Base-by-base conservation (phyloP, 2,113 vertebrate genomes). In the Sardina pilchardus region DNA sequence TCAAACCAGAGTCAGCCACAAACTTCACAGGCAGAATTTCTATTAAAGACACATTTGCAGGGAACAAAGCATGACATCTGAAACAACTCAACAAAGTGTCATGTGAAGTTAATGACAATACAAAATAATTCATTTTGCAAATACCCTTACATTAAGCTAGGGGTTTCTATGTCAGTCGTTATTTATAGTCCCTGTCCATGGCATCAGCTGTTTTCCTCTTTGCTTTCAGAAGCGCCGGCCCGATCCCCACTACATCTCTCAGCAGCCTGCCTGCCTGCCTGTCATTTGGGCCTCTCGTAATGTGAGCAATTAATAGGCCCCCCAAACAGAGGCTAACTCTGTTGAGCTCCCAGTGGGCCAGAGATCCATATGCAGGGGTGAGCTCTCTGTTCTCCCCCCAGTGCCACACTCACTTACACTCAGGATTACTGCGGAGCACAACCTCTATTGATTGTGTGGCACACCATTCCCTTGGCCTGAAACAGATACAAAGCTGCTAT, bases 11-110 rank as follows among this genome's bases (percentile, higher is more conserved):
- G 53, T 21, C 53, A 56, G 21, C 53, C 53, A 59, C 53, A 59
- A 24, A 59, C 53, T 59, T 59, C 53, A 59, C 53, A 59, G 19
- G 53, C 53, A 21, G 53, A 59, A 59, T 59, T 21, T 24, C 53
- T 59, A 59, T 59, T 24, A 59, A 59, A 59, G 53, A 59, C 53
- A 59, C 53, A 59, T 59, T 59, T 59, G 53, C 53, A 59, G 53
- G 53, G 53, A 53, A 59, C 53, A 24, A 59, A 59, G 21, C 53
- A 59, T 24, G 53, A 7, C 53, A 59, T 59, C 53, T 59, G 53
- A 59, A 59, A 59, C 19, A 59, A 59, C 19, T 59, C 53, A 21
- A 59, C 53, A 59, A 24, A 59, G 53, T 24, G 21, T 59, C 53
- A 59, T 59, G 53, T 21, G 53, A 59, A 59, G 53, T 59, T 59